These are phyloP conservation scores for Keiferia lycopersicella DNA, from an alignment of 2,888 invertebrate species.

Conservation along the genomic window DNA sequence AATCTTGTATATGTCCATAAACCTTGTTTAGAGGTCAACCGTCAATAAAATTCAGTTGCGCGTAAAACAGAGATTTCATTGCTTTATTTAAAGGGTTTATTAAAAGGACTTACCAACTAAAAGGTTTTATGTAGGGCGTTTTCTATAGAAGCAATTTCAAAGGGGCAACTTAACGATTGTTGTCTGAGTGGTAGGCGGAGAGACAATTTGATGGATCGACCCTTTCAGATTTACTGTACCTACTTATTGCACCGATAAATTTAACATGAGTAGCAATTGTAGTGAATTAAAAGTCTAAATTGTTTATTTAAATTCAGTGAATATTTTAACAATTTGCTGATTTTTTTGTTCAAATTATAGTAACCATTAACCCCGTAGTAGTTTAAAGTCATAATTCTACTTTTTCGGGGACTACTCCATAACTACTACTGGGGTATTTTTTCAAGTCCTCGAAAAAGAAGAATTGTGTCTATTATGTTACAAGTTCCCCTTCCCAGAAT, in stretches of 20 bases:
- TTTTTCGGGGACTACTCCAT: too few relatives aligned
- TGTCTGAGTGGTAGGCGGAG: slow-evolving; percentile 16
- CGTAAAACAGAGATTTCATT: slow-evolving; percentile 25
- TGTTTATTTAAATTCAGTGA: too few relatives aligned
- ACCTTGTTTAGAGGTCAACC: slow-evolving; percentile 19
- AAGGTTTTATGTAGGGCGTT: slow-evolving; percentile 2
- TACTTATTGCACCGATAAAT: not conserved
- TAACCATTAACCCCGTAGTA: too few relatives aligned
- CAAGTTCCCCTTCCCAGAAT: too few relatives aligned
- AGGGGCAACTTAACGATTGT: slow-evolving; percentile 1
- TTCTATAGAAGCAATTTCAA: slow-evolving; percentile 15
- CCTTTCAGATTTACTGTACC: not conserved
- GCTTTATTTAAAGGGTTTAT: slow-evolving; percentile 14
- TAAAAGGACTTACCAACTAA: not conserved
- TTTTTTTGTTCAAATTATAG: too few relatives aligned
- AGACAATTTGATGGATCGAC: slow-evolving; percentile 14
- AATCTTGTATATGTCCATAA: slow-evolving; percentile 7
- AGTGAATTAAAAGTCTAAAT: not conserved
- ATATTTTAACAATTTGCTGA: too few relatives aligned
- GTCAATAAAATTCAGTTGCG: slow-evolving; percentile 26
- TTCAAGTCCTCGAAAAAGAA: too few relatives aligned
- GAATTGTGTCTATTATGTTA: too few relatives aligned
- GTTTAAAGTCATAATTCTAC: too few relatives aligned
- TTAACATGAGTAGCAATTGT: not conserved
- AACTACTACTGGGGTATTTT: too few relatives aligned